phyloP scores from a whole-genome alignment of 2,113 vertebrate genomes.

The Oreochromis niloticus region DNA sequence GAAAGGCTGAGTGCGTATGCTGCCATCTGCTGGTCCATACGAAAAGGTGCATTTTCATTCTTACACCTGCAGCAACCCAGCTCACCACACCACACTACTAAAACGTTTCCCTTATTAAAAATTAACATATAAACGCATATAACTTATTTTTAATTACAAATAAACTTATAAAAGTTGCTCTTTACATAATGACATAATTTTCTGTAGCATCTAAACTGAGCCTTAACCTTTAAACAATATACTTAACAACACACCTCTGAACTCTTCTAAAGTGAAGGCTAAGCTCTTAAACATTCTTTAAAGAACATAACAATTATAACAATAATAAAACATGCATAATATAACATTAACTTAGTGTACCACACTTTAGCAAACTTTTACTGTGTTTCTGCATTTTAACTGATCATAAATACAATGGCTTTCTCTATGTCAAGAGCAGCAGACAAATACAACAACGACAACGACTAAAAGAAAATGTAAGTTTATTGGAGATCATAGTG shows the following conservation, averaged over 20 bases:
- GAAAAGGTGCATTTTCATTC: background rate
- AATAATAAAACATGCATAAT: background rate
- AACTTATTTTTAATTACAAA: background rate
- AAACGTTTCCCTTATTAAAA: background rate
- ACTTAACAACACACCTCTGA: background rate
- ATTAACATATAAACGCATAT: background rate
- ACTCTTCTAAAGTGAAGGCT: background rate
- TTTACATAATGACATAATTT: background rate
- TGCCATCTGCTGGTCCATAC: slow-evolving; percentile 14
- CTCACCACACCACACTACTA: background rate
- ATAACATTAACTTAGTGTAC: background rate
- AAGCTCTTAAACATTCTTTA: background rate
- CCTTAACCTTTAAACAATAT: background rate
- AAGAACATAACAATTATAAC: background rate
- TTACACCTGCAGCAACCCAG: too few relatives aligned
- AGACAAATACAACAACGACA: background rate
- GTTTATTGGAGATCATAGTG: background rate
- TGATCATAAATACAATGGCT: background rate
- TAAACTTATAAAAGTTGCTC: background rate
- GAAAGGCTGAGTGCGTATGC: background rate
- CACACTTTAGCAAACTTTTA: background rate
- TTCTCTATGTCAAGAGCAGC: background rate
- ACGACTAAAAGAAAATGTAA: background rate
- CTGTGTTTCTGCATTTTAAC: background rate
- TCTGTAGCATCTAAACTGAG: background rate